Base-by-base conservation (phyloP, 2,113 vertebrate species). In the Charadrius vociferus region DNA sequence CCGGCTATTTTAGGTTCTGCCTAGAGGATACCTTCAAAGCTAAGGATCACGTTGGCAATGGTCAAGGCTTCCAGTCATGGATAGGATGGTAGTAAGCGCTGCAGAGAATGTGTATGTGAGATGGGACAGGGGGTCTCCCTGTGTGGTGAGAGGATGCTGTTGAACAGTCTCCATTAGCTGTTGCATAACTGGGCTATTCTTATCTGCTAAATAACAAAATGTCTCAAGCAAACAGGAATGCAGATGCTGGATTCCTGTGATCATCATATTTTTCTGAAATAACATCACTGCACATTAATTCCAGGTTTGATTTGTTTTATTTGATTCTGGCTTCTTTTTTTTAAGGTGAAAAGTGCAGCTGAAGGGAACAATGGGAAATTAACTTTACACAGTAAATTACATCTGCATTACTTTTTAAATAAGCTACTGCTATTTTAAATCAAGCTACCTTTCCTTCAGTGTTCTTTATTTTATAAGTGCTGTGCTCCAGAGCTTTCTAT, bases 401-500 rank as follows among this genome's bases (percentile, higher is more conserved):
- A 88, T 82, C 70, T 93, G 26, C 47, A 81, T 81, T 95, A 68
- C 68, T 77, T 96, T 86, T 94, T 4, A 81, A 91, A 77, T 61
- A 79, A 90, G 77, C n/a, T 80, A 82, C 34, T 47, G 61, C 55
- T 90, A 24, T 68, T 94, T 96, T 89, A 91, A 90, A 93, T 84
- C 59, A 91, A 94, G 41, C 61, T 90, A 58, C 32, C 65, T 94
- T 95, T 90, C 43, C 26, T 92, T 89, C 75, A 61, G 24, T 70
- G 29, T 68, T 85, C 90, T 87, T 89, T 85, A 78, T 89, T 95
- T 96, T 92, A 1, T 47, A 94, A 94, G 88, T 95, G 73, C 52
- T 65, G 58, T 75, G 56, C 52, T 87, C 47, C 77, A 92, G 62
- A 94, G 45, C 37, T 70, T 95, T 92, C 65, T 87, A 52, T 79